phyloP scores from a whole-genome alignment of 2,797 vertebrate genomes.

The Anabacerthia variegaticeps region DNA sequence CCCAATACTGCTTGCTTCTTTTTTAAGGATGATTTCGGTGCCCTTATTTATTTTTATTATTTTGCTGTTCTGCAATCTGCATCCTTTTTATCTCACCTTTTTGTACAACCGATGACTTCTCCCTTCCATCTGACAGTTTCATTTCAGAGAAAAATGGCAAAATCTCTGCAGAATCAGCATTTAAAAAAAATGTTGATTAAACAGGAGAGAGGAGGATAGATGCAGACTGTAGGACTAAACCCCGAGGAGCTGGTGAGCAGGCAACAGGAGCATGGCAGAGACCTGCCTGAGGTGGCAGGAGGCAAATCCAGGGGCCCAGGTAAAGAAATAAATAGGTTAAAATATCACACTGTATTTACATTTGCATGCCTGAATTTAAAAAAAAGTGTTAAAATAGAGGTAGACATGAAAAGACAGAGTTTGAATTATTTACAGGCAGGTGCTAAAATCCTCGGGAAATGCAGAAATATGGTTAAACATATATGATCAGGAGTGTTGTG shows the following conservation, averaged over 20 bases:
- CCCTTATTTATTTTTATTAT: background rate
- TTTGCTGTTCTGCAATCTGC: background rate
- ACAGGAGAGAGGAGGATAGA: background rate
- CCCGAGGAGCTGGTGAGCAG: fast-evolving
- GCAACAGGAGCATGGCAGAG: fast-evolving
- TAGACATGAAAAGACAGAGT: background rate
- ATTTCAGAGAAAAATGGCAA: constrained; percentile 32
- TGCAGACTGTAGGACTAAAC: background rate
- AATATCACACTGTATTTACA: background rate
- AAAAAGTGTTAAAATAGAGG: background rate
- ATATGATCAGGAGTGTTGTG: background rate
- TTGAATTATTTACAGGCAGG: background rate
- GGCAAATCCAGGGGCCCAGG: background rate
- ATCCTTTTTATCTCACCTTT: background rate
- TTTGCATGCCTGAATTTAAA: background rate
- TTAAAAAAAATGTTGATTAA: background rate
- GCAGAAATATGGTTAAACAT: background rate
- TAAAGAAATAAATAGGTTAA: background rate
- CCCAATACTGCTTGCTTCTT: background rate
- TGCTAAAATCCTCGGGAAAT: background rate
- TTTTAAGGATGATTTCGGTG: background rate
- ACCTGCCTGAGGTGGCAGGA: background rate
- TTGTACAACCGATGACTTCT: background rate
- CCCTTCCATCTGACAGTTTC: background rate
- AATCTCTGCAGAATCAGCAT: background rate